These are phyloP conservation scores for Bufo gargarizans DNA, from an alignment of 2,113 vertebrate species.

Conservation along the genomic window DNA sequence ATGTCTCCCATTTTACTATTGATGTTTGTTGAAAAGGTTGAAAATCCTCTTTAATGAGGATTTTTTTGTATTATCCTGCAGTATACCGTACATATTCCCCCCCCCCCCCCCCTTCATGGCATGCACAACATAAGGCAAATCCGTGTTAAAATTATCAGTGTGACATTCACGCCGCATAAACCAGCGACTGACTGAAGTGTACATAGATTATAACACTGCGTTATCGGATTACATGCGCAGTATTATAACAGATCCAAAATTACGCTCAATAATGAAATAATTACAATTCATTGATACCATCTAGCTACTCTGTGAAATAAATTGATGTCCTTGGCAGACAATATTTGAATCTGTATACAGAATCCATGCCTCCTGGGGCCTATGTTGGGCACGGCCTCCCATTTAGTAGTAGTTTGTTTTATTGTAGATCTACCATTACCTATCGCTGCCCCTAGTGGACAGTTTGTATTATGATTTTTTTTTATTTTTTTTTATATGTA, in stretches of 20 bases:
- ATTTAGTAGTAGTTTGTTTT: too few relatives aligned
- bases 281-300: neutral
- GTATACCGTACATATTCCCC: neutral
- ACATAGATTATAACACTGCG: conserved; percentile 16
- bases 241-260: neutral
- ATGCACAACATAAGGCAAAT: neutral
- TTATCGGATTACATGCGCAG: conserved; percentile 4
- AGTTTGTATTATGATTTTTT: neutral
- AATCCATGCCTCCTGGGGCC: too few relatives aligned
- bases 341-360: neutral
- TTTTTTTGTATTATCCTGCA: neutral
- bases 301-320: neutral
- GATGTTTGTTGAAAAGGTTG: too few relatives aligned
- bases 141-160: conserved; percentile 3
- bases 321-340: neutral
- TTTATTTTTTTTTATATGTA: too few relatives aligned
- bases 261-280: neutral
- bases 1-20: too few relatives aligned
- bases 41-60: neutral
- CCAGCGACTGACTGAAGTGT: conserved; percentile 24
- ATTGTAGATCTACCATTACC: neutral
- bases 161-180: conserved; percentile 25
- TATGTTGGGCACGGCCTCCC: too few relatives aligned
- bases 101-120: neutral
- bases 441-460: neutral